A percentile compares a stretch with the other conserved stretches of the same genome.
Evolutionary conservation across 2,888 invertebrate genomes (phyloP).

Genomic region (Timema podura): DNA sequence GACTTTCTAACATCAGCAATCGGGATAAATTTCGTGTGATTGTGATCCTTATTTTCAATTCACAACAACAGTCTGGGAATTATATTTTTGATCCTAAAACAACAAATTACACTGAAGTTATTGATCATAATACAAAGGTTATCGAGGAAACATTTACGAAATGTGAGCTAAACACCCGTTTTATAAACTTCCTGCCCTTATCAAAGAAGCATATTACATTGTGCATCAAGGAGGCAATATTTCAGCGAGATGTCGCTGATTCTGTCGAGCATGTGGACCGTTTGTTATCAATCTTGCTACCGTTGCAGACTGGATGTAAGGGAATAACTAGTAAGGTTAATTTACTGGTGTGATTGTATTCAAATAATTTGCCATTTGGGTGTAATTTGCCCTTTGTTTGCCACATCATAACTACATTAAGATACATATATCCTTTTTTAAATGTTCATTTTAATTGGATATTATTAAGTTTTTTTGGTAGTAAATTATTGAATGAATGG

Average conservation of each 20-base stretch:
- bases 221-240: constrained; percentile 1
- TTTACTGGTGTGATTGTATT: neutral
- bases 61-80: neutral
- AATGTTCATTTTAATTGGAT: too few relatives aligned
- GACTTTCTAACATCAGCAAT: neutral
- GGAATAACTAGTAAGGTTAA: constrained; percentile 6
- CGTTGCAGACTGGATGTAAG: constrained; percentile 8
- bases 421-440: too few relatives aligned
- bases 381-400: too few relatives aligned
- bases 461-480: too few relatives aligned
- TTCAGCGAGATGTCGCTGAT: neutral
- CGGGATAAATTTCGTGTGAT: neutral
- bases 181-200: constrained; percentile 2
- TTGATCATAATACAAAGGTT: neutral
- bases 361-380: too few relatives aligned
- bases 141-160: neutral
- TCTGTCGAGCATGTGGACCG: neutral
- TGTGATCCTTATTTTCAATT: constrained; percentile 8
- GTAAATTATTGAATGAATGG: too few relatives aligned
- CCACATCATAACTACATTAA: too few relatives aligned
- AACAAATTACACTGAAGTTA: neutral
- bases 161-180: neutral
- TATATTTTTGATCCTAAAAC: too few relatives aligned
- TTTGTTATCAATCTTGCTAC: neutral
- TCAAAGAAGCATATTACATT: neutral